Base-by-base conservation (phyloP, 1,140 invertebrate species). In the Magallana ariakensis region DNA sequence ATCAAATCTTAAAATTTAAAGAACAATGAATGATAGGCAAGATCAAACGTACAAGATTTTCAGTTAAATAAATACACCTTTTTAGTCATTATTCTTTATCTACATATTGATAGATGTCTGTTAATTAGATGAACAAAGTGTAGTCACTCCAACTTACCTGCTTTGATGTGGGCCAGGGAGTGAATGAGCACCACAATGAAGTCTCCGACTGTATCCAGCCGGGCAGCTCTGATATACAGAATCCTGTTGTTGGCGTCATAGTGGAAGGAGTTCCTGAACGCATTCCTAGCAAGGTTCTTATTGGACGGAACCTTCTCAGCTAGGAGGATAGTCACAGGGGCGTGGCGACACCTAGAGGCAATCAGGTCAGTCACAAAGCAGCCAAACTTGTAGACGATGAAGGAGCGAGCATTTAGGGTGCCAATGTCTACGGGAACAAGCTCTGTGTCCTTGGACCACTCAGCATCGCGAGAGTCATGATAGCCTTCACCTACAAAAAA, bases 351-450 rank as follows among this genome's bases (percentile, higher is more conserved):
- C 19, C 92, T 91, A 15, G 89, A 87, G 0, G 91, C 83, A 1
- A 94, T 89, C 53, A 93, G 87, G 46, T 92, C 91, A 2, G 90
- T 86, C 0, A 93, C 89, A 87, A 93, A 94, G 83, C 89, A 92
- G 16, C 93, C 93, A 88, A 94, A 94, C 90, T 94, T 94, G 90
- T 94, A 94, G 10, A 94, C 90, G 81, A 94, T 92, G 82, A 94
- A 94, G 33, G 90, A 90, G 58, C 93, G 88, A n/a, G 93, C 90
- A 89, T 91, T 90, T 5, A 94, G 87, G 80, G 92, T 93, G 85
- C 92, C 94, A 16, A 94, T 88, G 86, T 94, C 93, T 19, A 93
- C 90, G 15, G 93, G 93, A 81, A 90, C 81, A 19, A 94, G 90
- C 83, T 92, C 91, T 66, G 90, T 91, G 84, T 94, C 93, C 19